Conservation (phyloP, 1,140 invertebrate genomes). For the Cheumatopsyche charites region DNA sequence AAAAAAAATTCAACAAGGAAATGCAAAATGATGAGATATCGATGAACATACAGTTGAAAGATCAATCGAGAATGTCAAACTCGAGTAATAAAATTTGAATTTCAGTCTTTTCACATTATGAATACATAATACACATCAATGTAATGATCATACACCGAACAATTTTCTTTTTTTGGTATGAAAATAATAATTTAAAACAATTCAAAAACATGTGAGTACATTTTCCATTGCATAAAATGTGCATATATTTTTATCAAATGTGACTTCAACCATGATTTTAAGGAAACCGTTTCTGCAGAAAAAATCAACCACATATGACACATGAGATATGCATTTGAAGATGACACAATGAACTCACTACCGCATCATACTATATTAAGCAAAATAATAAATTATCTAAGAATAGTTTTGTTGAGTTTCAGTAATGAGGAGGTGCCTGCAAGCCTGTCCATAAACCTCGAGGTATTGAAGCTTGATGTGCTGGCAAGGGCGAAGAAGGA, state of each 20-base stretch:
- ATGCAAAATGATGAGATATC: background rate
- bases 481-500: slow-evolving; percentile 43
- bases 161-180: slow-evolving; percentile 14
- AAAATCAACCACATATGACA: no score
- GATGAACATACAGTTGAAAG: background rate
- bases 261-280: no score
- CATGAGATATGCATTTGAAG: no score
- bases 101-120: slow-evolving; percentile 20
- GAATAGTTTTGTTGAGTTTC: slow-evolving; percentile 1
- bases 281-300: no score
- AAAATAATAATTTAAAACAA: background rate
- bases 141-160: background rate
- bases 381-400: slow-evolving; percentile 17
- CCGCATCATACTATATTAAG: background rate
- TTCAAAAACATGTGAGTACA: no score
- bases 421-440: slow-evolving; percentile 26
- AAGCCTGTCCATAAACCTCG: slow-evolving; percentile 31
- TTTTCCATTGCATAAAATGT: no score
- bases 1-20: background rate
- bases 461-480: slow-evolving; percentile 42
- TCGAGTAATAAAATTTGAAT: background rate
- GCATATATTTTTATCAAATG: no score
- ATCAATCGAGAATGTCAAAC: background rate
- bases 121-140: slow-evolving; percentile 15
- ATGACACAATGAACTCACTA: background rate